These are phyloP conservation scores for Cepaea hortensis DNA, from an alignment of 2,888 invertebrate species.

Conservation along the genomic window DNA sequence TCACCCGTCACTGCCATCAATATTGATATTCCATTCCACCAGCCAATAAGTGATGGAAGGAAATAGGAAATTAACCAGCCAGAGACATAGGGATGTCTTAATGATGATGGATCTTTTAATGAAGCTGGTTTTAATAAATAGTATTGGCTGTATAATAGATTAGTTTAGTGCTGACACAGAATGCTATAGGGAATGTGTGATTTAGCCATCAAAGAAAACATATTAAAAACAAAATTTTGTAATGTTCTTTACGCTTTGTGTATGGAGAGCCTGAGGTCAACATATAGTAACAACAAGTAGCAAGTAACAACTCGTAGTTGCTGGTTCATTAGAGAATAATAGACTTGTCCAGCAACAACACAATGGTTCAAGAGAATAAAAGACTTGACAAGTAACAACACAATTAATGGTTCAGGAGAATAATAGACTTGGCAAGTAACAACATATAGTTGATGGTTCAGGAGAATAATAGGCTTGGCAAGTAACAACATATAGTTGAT, in stretches of 20 bases:
- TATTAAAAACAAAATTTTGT: background rate
- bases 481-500: no score
- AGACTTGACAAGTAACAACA: no score
- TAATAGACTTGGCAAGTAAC: background rate
- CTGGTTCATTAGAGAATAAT: no score
- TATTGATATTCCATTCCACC: constrained; percentile 13
- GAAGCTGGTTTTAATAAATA: background rate
- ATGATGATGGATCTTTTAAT: constrained; percentile 26
- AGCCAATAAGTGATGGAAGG: background rate
- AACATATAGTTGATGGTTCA: background rate
- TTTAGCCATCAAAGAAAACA: background rate
- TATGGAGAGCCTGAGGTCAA: no score
- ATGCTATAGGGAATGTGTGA: background rate
- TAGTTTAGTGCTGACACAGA: background rate
- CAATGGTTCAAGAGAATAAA: no score
- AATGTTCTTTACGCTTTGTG: background rate
- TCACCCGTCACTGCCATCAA: constrained; percentile 14
- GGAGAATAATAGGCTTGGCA: no score
- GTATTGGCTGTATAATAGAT: background rate
- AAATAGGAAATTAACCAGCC: constrained; percentile 17
- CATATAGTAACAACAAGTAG: no score
- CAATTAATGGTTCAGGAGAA: no score
- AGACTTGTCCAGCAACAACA: no score
- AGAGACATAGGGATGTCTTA: background rate
- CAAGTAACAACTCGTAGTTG: no score